Base-by-base conservation (phyloP, 2,113 vertebrate species). In the Octodon degus region DNA sequence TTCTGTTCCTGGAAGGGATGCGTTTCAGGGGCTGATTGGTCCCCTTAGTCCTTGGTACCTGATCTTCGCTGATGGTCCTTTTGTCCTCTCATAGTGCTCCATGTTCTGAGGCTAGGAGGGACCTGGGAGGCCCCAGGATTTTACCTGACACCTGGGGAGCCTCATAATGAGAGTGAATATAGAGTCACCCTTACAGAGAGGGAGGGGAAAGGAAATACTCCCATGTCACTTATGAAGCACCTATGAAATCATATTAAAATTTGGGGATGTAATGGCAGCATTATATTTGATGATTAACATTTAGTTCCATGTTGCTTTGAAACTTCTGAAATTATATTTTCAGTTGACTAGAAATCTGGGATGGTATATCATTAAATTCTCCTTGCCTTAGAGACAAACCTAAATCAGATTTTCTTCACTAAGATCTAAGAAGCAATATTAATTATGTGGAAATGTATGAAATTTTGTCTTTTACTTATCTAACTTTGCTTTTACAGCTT, bases 401-500 rank as follows among this genome's bases (percentile, higher is more conserved):
- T 88, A 40, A 37, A 77, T 37, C 53, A 89, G 14, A 11, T 0
- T 65, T 62, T 53, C 16, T 37, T 93, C 77, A 47, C 74, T 84
- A 86, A 90, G 74, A 85, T 87, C 43, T 63, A 76, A 83, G 60
- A 70, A 72, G 34, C 83, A 58, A 24, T 76, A 53, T 72, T 43
- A 65, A 24, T 37, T 83, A 19, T 30, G 7, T 47, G 7, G n/a
- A 47, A 68, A 58, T 58, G 34, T 80, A 9, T 79, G 62, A 74
- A 89, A 90, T 24, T 13, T 32, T 91, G 50, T 55, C 43, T 79
- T 92, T 50, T 80, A 0, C 20, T 77, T 60, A 37, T 63, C 81
- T 47, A 79, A 40, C 9, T 40, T 96, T 84, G n/a, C 16, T 68
- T 90, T 37, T 83, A 80, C 47, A 65, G 43, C 50, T 96, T 58